Base-by-base conservation (phyloP, 2,888 invertebrate genomes). In the Trisateles emortualis region DNA sequence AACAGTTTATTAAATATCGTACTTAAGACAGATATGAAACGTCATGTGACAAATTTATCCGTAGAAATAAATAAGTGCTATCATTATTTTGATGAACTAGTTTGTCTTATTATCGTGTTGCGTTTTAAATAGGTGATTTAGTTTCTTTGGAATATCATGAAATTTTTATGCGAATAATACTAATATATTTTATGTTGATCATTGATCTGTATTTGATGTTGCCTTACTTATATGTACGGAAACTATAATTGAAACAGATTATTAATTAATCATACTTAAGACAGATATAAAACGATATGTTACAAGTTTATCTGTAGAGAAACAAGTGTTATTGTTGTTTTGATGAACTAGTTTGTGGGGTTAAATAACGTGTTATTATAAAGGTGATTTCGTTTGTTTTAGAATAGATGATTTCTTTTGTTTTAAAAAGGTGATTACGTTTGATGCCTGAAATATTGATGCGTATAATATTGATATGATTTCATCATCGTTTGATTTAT, bases 201-300 rank as follows among this genome's bases (percentile, higher is more conserved):
- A 13, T 33, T 33, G 11, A 30, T 11, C 11, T 10, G 10, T n/a
- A 30, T 30, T 30, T 30, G 1, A 24, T 24, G 9, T 9, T 24
- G 24, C 24, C 1, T 24, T 3, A 24, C 9, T 1, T 8, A 2
- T 24, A 3, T 5, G 2, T n/a, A 29, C 68, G 72, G 59, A 66
- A 69, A 74, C 58, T 56, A 68, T 68, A 57, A 61, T 63, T 71
- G 46, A 64, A 62, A 55, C 68, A 50, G 40, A 26, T 41, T 45
- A 35, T 39, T 57, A 46, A 57, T 49, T 64, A 55, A n/a, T 53
- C n/a, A 43, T 53, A 50, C 32, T 70, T 57, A 41, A 59, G 51
- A 57, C 17, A 52, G 40, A 52, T 52, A 46, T 53, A 36, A 59
- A 61, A 36, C 41, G 19, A 58, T n/a, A 59, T 47, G 64, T 64